A percentile compares a stretch with the other conserved stretches of the same genome.
Conservation (phyloP, 2,113 vertebrate species). For the Pelmatolapia mariae region DNA sequence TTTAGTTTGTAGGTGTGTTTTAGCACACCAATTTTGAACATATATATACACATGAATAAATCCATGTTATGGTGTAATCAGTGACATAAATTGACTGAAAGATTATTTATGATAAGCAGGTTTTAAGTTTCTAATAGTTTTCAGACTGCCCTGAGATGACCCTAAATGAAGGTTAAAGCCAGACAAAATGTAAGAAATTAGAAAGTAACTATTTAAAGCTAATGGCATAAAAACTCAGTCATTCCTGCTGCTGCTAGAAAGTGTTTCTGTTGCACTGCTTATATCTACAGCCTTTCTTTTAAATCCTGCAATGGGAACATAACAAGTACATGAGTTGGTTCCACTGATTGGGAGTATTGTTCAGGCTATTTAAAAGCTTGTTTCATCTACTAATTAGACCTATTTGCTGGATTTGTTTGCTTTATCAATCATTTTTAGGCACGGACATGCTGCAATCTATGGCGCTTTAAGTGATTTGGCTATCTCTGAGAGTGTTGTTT, state of each 20-base stretch:
- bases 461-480: slow-evolving; percentile 34
- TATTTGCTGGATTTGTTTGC: not conserved
- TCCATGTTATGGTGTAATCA: not conserved
- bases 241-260: not conserved
- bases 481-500: slow-evolving; percentile 15
- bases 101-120: not conserved
- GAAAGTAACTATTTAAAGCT: not conserved
- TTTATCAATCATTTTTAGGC: not conserved
- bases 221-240: not conserved
- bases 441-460: not conserved
- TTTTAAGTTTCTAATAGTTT: not conserved
- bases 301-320: not conserved
- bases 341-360: not conserved
- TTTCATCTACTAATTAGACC: not conserved
- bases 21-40: not conserved
- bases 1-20: not conserved
- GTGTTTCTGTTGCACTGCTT: not conserved
- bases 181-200: not conserved
- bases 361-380: not conserved
- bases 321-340: not conserved
- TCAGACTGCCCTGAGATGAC: not conserved
- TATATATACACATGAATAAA: not conserved
- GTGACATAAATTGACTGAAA: not conserved
- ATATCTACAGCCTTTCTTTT: not conserved
- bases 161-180: not conserved